These are phyloP conservation scores for Cydia fagiglandana DNA, from an alignment of 1,140 invertebrate species.

Conservation along the genomic window DNA sequence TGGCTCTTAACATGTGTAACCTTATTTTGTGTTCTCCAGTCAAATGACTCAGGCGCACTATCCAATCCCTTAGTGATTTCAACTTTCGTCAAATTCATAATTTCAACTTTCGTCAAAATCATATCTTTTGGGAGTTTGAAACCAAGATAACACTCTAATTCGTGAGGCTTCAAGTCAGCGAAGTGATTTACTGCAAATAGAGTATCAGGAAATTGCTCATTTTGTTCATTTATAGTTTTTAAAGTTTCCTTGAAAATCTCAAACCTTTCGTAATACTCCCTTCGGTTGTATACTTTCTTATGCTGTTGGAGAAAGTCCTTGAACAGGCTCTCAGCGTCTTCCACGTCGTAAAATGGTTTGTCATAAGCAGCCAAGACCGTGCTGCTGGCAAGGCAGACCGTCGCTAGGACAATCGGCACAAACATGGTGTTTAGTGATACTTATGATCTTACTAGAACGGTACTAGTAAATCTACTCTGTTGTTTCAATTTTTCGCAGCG, in stretches of 20 bases:
- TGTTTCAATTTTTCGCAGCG: background rate
- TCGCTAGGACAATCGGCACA: background rate
- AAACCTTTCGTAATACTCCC: background rate
- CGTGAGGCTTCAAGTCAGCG: background rate
- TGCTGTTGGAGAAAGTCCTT: background rate
- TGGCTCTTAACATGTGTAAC: conserved; percentile 3
- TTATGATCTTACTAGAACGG: background rate
- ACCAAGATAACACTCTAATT: background rate
- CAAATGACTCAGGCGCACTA: background rate
- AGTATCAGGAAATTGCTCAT: background rate
- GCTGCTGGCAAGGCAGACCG: conserved; percentile 1
- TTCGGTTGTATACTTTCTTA: background rate
- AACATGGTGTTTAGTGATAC: background rate
- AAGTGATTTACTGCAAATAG: background rate
- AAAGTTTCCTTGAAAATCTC: background rate
- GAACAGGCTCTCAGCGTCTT: background rate
- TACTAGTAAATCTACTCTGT: background rate
- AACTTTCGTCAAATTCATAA: background rate
- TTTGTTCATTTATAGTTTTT: background rate
- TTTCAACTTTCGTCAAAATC: background rate
- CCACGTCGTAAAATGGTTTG: background rate
- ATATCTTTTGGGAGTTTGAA: background rate
- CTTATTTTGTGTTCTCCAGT: background rate
- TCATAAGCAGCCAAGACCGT: background rate
- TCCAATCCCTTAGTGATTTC: background rate